Conservation (phyloP, 2,888 invertebrate species). For the Agriopis aurantiaria region DNA sequence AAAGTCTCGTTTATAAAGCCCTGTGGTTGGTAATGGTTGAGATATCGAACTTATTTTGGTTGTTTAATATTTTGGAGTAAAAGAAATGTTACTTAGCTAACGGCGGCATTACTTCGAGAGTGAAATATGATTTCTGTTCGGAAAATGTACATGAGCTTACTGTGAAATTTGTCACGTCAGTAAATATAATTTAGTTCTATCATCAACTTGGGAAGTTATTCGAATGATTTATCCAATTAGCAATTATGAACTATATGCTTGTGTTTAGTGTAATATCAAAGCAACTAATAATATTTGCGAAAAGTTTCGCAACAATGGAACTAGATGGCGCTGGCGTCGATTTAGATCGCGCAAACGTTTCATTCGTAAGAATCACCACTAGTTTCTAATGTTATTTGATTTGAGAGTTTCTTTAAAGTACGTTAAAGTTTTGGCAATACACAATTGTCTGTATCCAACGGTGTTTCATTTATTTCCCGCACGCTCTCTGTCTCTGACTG, state of each 20-base stretch:
- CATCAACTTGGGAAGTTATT: not conserved
- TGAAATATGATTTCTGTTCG: constrained; percentile 26
- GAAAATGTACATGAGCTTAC: constrained; percentile 13
- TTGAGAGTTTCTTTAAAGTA: too few relatives aligned
- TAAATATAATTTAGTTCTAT: not conserved
- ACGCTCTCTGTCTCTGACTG: too few relatives aligned
- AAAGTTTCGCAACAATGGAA: too few relatives aligned
- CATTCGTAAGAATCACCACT: too few relatives aligned
- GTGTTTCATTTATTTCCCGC: too few relatives aligned
- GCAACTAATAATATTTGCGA: too few relatives aligned
- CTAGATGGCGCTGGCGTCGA: too few relatives aligned
- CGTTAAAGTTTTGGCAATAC: too few relatives aligned
- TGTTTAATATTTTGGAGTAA: constrained; percentile 17
- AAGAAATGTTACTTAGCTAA: constrained; percentile 14
- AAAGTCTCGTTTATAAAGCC: constrained; percentile 53
- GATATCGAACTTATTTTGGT: constrained; percentile 38
- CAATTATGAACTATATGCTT: not conserved
- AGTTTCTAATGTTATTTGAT: too few relatives aligned
- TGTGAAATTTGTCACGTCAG: constrained; percentile 10
- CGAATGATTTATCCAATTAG: not conserved
- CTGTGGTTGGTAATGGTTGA: constrained; percentile 38
- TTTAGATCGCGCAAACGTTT: too few relatives aligned
- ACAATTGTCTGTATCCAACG: too few relatives aligned
- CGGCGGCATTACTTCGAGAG: not conserved
- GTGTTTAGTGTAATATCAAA: too few relatives aligned